Percentiles rank a stretch among this genome's conserved stretches.
Conservation (phyloP, 2,888 invertebrate species). For the Xestia xanthographa region DNA sequence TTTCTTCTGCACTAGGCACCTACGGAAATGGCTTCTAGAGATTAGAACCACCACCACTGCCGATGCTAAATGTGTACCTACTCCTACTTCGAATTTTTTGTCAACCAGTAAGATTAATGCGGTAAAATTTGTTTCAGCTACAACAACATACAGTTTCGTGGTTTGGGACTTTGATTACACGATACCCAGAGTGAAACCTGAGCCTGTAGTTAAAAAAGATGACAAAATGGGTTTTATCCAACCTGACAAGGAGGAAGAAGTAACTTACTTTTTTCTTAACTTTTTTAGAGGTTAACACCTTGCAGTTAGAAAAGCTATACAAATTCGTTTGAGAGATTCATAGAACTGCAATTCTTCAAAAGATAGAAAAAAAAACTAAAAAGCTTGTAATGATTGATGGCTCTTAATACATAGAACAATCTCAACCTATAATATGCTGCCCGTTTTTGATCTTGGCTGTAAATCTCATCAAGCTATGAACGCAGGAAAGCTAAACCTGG, state of each 20-base stretch:
- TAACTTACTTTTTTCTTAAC: constrained; percentile 14
- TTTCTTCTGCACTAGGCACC: too few species aligned
- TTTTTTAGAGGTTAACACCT: background rate
- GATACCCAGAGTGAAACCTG: constrained; percentile 82
- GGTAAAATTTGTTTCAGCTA: constrained; percentile 82
- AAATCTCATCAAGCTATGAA: background rate
- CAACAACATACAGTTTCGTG: constrained; percentile 95
- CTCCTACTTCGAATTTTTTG: too few species aligned
- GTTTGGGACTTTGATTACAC: constrained; percentile 94
- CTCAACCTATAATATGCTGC: too few species aligned
- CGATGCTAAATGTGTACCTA: too few species aligned
- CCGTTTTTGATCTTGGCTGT: background rate
- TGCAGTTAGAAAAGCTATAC: background rate
- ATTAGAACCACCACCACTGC: too few species aligned
- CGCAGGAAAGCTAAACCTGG: background rate
- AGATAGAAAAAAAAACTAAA: background rate
- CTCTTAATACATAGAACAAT: background rate
- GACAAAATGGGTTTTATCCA: constrained; percentile 66
- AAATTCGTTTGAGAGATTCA: background rate
- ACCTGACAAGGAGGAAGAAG: constrained; percentile 43
- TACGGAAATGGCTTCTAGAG: too few species aligned
- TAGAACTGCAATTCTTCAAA: background rate
- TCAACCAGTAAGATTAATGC: background rate
- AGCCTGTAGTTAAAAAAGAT: constrained; percentile 73
- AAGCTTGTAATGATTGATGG: background rate